These are phyloP conservation scores for Melieria omissa DNA, from an alignment of 2,888 invertebrate species.

Conservation along the genomic window DNA sequence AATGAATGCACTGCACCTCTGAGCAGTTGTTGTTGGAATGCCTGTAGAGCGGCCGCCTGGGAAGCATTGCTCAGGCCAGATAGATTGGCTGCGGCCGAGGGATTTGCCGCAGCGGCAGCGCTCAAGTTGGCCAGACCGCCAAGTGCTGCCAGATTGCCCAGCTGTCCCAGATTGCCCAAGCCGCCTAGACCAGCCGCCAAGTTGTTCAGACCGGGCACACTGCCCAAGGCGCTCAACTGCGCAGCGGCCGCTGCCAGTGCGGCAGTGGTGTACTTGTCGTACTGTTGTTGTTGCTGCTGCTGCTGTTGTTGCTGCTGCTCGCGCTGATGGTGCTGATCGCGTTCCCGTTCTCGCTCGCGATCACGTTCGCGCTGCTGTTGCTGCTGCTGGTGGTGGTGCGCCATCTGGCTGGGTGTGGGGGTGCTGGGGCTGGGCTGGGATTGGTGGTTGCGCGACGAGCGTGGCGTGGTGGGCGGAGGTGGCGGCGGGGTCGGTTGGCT, in stretches of 20 bases:
- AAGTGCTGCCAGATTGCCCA: conserved; percentile 61
- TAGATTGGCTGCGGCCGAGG: conserved; percentile 67
- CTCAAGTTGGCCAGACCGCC: conserved; percentile 59
- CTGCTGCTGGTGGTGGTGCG: conserved; percentile 52
- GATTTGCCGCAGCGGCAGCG: conserved; percentile 70
- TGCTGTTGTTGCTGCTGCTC: conserved; percentile 53
- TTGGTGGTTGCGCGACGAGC: conserved; percentile 60
- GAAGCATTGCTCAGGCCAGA: conserved; percentile 59
- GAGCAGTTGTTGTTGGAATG: conserved; percentile 84
- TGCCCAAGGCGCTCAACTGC: conserved; percentile 62
- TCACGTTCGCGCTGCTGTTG: conserved; percentile 59
- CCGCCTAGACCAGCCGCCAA: conserved; percentile 60
- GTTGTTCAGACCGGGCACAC: conserved; percentile 62
- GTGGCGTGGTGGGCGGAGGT: conserved; percentile 54
- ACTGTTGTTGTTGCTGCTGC: conserved; percentile 58
- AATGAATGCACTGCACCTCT: conserved; percentile 72
- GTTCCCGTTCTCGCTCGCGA: conserved; percentile 52
- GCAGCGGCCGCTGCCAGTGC: conserved; percentile 69
- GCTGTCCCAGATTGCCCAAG: conserved; percentile 59
- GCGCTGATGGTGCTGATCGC: conserved; percentile 50
- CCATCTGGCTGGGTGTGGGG: conserved; percentile 59
- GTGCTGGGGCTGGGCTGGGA: conserved; percentile 60
- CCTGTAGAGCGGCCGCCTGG: conserved; percentile 82
- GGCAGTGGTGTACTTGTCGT: conserved; percentile 67
- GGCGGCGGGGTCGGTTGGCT: conserved; percentile 66